phyloP scores from a whole-genome alignment of 2,888 invertebrate species.

The Spilosoma lubricipeda region DNA sequence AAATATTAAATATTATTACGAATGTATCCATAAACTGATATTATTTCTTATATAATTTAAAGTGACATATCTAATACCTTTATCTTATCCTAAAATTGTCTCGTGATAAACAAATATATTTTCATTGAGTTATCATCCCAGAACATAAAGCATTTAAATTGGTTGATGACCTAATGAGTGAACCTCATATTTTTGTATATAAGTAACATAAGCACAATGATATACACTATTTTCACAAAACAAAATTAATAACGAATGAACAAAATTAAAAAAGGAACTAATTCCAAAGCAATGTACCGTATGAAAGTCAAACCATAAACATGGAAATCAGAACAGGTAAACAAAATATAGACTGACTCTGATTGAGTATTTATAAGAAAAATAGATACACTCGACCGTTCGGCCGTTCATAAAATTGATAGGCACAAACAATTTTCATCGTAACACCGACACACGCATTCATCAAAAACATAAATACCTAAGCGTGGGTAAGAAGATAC shows the following conservation, averaged over 20 bases:
- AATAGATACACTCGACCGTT: conserved; percentile 43
- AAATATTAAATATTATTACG: neutral
- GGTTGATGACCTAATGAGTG: conserved; percentile 27
- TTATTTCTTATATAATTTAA: conserved; percentile 14
- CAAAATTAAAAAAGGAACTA: too few relatives aligned
- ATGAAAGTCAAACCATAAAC: conserved; percentile 18
- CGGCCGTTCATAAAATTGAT: conserved; percentile 49
- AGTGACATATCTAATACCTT: conserved; percentile 55
- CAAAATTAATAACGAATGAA: neutral
- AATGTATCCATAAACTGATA: conserved; percentile 24
- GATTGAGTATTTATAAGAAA: conserved; percentile 41
- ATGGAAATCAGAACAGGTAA: conserved; percentile 39
- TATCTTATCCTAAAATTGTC: conserved; percentile 63
- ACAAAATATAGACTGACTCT: conserved; percentile 28
- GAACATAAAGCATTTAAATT: conserved; percentile 46
- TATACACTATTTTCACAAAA: neutral
- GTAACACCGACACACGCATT: conserved; percentile 45
- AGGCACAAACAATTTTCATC: conserved; percentile 53
- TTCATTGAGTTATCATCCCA: conserved; percentile 44
- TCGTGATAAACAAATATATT: conserved; percentile 64
- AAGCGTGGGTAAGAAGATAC: conserved; percentile 64
- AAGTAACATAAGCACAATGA: neutral
- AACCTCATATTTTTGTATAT: conserved; percentile 7
- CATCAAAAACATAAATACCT: conserved; percentile 61
- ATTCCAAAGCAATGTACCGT: conserved; percentile 12